Evolutionary conservation across 2,888 invertebrate genomes (phyloP).

Genomic region (Idaea aversata): DNA sequence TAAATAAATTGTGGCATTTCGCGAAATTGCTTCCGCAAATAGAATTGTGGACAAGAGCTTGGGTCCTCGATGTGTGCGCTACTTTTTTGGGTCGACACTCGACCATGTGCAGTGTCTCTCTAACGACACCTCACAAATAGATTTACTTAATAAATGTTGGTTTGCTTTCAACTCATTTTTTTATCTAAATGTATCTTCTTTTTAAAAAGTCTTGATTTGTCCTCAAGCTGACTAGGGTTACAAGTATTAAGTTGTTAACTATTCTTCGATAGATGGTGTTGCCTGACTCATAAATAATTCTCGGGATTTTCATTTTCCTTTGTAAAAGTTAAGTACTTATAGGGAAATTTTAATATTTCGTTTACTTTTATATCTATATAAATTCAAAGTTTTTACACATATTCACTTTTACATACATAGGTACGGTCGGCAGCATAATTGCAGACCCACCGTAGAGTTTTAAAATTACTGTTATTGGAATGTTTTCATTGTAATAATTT

Average conservation of each 20-base stretch:
- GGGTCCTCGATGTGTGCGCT: slow-evolving; percentile 58
- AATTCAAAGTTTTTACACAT: too few relatives aligned
- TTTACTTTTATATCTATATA: too few relatives aligned
- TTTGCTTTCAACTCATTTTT: background rate
- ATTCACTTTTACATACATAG: too few relatives aligned
- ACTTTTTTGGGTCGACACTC: slow-evolving; percentile 63
- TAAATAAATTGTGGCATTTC: slow-evolving; percentile 81
- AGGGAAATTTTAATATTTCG: too few relatives aligned
- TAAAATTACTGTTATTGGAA: too few relatives aligned
- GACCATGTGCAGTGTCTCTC: slow-evolving; percentile 49
- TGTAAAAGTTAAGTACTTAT: too few relatives aligned
- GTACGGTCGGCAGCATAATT: too few relatives aligned
- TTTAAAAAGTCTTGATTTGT: background rate
- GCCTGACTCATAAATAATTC: slow-evolving; percentile 12
- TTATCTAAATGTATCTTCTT: slow-evolving; percentile 8
- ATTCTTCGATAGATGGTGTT: slow-evolving; percentile 43
- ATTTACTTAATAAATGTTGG: slow-evolving; percentile 16
- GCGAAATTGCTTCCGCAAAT: slow-evolving; percentile 79
- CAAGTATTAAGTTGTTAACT: slow-evolving; percentile 14
- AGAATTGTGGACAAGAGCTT: slow-evolving; percentile 69
- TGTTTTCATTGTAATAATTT: too few relatives aligned
- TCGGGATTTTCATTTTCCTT: too few relatives aligned
- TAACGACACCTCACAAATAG: slow-evolving; percentile 34
- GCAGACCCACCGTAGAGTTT: too few relatives aligned
- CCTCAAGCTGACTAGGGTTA: background rate